These are phyloP conservation scores for Andrena fulva DNA, from an alignment of 2,888 invertebrate species.

Conservation along the genomic window DNA sequence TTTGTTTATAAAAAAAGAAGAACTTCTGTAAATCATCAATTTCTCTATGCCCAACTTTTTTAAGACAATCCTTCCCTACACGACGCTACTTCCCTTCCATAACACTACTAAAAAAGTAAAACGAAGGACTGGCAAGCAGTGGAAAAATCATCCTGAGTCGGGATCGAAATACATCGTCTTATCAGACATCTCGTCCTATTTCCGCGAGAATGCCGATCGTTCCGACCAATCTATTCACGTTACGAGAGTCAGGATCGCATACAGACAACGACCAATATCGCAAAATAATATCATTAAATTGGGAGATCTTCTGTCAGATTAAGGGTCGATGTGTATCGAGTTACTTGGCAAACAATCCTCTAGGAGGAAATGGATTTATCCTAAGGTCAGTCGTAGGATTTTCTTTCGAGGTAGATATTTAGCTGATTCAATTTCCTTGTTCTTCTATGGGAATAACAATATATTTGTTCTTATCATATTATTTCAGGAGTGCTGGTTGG, in stretches of 20 bases:
- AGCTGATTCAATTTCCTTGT: too few relatives aligned
- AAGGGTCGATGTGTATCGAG: too few relatives aligned
- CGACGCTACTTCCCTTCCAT: slow-evolving; percentile 17
- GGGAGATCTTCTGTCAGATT: slow-evolving; percentile 72
- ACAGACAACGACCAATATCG: slow-evolving; percentile 69
- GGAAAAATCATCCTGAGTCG: slow-evolving; percentile 51
- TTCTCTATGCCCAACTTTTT: not conserved
- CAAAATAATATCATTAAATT: slow-evolving; percentile 79
- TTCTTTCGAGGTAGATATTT: too few relatives aligned
- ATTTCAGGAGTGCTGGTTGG: too few relatives aligned
- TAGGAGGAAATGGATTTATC: too few relatives aligned
- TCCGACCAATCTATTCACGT: slow-evolving; percentile 69
- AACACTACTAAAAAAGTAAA: not conserved
- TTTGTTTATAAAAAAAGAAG: not conserved
- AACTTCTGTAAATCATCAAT: not conserved
- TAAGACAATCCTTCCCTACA: not conserved
- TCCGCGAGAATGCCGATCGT: slow-evolving; percentile 70
- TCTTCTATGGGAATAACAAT: too few relatives aligned
- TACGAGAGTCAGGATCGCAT: slow-evolving; percentile 64
- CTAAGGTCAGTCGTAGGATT: too few relatives aligned
- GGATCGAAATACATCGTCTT: slow-evolving; percentile 78
- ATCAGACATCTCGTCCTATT: slow-evolving; percentile 78
- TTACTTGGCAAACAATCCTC: too few relatives aligned
- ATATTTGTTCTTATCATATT: too few relatives aligned
- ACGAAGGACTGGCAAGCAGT: slow-evolving; percentile 1